Conservation (phyloP, 92 coral and sea anemone species). For the Phymanthus crucifer region DNA sequence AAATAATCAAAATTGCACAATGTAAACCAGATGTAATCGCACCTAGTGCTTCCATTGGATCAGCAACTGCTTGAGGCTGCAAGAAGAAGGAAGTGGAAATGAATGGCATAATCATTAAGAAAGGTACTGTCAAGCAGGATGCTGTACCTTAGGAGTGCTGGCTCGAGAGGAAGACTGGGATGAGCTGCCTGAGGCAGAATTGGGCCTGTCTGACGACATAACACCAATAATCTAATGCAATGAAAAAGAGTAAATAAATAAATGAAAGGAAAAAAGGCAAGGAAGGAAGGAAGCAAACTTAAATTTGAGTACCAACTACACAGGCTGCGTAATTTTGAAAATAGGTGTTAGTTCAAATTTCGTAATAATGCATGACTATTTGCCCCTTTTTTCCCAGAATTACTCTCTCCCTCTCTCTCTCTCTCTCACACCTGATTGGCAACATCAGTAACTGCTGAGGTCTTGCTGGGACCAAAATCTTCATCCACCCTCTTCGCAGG, state of each 20-base stretch:
- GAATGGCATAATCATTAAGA: not conserved
- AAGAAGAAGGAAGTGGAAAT: not conserved
- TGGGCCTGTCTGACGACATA: slow-evolving; percentile 47
- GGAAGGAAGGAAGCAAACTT: not conserved
- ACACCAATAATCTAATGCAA: slow-evolving; percentile 64
- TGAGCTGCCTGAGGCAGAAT: slow-evolving; percentile 65
- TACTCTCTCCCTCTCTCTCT: not conserved
- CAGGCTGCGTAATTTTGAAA: no score
- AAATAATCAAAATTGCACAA: not conserved
- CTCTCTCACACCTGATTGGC: slow-evolving; percentile 33
- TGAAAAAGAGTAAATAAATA: not conserved
- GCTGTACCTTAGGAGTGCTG: slow-evolving; percentile 74
- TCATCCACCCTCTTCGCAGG: not conserved
- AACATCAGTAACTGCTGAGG: slow-evolving; percentile 21
- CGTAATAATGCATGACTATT: no score
- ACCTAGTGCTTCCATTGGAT: slow-evolving; percentile 69
- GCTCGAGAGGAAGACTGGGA: slow-evolving; percentile 82
- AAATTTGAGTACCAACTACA: not conserved
- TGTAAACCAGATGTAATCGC: not conserved
- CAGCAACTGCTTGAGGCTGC: slow-evolving; percentile 61
- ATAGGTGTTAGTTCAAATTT: no score
- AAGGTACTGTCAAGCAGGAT: not conserved
- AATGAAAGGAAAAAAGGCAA: not conserved
- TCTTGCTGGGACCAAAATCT: not conserved
- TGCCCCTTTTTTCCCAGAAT: no score